Conservation (phyloP, 1,140 invertebrate genomes). For the Argopecten irradians region DNA sequence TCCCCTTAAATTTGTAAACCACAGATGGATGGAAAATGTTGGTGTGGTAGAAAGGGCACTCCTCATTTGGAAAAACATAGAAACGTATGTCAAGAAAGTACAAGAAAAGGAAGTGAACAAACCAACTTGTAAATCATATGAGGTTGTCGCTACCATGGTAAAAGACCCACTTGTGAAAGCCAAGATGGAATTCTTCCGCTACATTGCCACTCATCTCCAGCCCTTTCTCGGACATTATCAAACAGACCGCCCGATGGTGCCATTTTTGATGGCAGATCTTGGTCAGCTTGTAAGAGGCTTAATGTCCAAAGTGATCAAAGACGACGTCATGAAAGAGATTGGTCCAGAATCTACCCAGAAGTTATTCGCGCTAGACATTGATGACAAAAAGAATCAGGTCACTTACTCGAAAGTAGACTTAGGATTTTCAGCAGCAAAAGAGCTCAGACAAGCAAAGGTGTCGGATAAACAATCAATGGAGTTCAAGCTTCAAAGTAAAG, state of each 20-base stretch:
- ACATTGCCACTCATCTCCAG: constrained; percentile 27
- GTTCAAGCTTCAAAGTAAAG: constrained; percentile 42
- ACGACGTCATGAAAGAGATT: neutral
- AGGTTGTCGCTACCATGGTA: neutral
- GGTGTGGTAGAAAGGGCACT: constrained; percentile 41
- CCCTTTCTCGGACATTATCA: constrained; percentile 40
- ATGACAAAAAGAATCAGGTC: constrained; percentile 32
- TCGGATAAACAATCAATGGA: constrained; percentile 40
- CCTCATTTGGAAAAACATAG: neutral
- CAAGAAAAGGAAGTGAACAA: constrained; percentile 43
- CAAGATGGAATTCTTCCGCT: constrained; percentile 34
- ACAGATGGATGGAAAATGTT: constrained; percentile 54
- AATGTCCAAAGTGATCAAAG: constrained; percentile 43
- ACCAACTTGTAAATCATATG: constrained; percentile 42
- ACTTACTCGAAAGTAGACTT: constrained; percentile 32
- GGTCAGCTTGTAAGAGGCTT: constrained; percentile 2
- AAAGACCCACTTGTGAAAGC: constrained; percentile 27
- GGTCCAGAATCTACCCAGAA: constrained; percentile 27
- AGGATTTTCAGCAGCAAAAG: constrained; percentile 39
- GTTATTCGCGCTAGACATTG: constrained; percentile 28
- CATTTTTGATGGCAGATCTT: constrained; percentile 44
- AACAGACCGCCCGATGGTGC: constrained; percentile 49
- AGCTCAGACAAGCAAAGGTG: constrained; percentile 32
- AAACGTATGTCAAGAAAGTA: constrained; percentile 40
- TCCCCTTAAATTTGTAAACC: constrained; percentile 37